Percentiles rank a stretch among this genome's conserved stretches.
These are phyloP conservation scores for Megaleporinus macrocephalus DNA, from an alignment of 2,113 vertebrate species.

Conservation along the genomic window DNA sequence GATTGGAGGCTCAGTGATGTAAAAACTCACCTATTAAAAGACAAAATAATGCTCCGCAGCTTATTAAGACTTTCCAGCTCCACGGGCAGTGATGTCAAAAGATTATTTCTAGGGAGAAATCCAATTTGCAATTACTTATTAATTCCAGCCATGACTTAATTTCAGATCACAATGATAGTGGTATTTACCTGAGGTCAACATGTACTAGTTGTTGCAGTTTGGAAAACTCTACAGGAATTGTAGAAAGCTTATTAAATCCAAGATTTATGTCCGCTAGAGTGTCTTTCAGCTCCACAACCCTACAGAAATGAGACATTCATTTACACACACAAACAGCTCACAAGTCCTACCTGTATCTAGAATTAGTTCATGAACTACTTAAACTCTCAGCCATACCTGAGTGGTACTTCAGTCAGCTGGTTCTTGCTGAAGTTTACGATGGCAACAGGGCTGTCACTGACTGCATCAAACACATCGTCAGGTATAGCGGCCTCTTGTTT, in stretches of 20 bases:
- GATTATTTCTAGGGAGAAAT: constrained; percentile 84
- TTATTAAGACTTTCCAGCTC: constrained; percentile 83
- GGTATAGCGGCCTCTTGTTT: constrained; percentile 84
- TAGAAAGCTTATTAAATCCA: constrained; percentile 89
- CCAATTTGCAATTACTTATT: constrained; percentile 3
- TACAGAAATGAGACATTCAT: constrained; percentile 65
- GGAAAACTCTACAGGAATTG: constrained; percentile 79
- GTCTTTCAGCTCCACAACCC: constrained; percentile 85
- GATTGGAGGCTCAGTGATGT: background rate
- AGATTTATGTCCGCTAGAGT: constrained; percentile 85
- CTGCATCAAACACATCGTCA: constrained; percentile 83
- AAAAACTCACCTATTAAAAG: constrained; percentile 85
- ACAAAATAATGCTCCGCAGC: constrained; percentile 85
- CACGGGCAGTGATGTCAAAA: constrained; percentile 85
- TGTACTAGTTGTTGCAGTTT: constrained; percentile 83
- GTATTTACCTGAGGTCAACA: constrained; percentile 87
- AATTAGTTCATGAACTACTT: background rate
- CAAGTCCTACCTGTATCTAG: too few relatives aligned
- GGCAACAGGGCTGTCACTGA: constrained; percentile 68
- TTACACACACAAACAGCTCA: too few relatives aligned
- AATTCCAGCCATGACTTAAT: background rate
- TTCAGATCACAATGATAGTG: background rate
- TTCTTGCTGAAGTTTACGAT: constrained; percentile 93
- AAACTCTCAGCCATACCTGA: constrained; percentile 78
- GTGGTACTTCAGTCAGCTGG: constrained; percentile 81